A percentile compares a stretch with the other conserved stretches of the same genome.
Evolutionary conservation across 2,888 invertebrate species (phyloP).

Genomic region (Dendrolimus houi): DNA sequence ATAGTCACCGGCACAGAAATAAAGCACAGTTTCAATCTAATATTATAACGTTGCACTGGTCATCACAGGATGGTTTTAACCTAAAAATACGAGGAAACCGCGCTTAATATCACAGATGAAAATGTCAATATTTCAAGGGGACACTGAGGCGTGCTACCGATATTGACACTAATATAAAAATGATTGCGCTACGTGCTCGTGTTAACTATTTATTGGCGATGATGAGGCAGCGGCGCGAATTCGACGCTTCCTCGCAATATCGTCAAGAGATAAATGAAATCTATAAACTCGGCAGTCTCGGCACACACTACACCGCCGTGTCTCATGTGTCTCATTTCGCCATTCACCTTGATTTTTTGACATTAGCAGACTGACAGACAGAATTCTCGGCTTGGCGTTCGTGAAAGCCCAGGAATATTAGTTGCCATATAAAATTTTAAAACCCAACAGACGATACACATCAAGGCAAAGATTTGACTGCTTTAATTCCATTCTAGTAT

Average conservation of each 20-base stretch:
- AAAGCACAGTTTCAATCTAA: constrained; percentile 26
- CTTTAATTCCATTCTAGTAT: too few species aligned
- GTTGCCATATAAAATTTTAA: too few species aligned
- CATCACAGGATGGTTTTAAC: constrained; percentile 60
- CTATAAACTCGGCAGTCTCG: constrained; percentile 54
- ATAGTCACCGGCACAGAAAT: constrained; percentile 29
- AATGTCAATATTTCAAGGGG: constrained; percentile 54
- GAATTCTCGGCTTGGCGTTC: constrained; percentile 1
- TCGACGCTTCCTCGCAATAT: constrained; percentile 40
- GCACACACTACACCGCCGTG: constrained; percentile 35
- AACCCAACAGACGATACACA: too few species aligned
- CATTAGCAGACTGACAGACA: constrained; percentile 15
- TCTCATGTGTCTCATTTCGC: constrained; percentile 10
- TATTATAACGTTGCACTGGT: constrained; percentile 44
- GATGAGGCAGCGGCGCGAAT: constrained; percentile 46
- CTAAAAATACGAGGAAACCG: constrained; percentile 54
- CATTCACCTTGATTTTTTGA: constrained; percentile 27
- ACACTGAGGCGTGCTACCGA: constrained; percentile 43
- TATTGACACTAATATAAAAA: constrained; percentile 42
- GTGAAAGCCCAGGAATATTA: background rate
- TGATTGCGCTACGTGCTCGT: constrained; percentile 45
- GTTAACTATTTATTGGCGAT: constrained; percentile 58
- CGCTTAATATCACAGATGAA: constrained; percentile 64
- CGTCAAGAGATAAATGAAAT: constrained; percentile 36
- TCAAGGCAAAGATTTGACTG: too few species aligned